Evolutionary conservation across 37 sponge, comb jelly and placozoan genomes (phyloP).

Genomic region (Mnemiopsis leidyi): DNA sequence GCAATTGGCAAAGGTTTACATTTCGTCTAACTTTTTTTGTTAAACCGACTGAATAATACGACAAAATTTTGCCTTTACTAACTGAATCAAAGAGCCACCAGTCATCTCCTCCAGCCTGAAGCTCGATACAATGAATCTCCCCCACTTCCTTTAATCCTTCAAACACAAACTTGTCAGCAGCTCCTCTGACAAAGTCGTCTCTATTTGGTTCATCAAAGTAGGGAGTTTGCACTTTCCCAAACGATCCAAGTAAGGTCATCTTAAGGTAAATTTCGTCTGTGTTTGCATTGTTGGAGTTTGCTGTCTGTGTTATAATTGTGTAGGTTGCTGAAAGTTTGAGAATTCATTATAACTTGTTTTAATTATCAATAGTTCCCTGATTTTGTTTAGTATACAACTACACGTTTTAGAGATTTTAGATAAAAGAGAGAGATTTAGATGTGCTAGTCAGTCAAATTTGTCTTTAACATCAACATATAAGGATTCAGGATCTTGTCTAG

Average conservation of each 20-base stretch:
- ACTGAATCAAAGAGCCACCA: not conserved
- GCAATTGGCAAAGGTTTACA: too few species aligned
- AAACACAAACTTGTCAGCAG: not conserved
- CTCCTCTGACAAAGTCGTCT: conserved; percentile 13
- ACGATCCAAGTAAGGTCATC: not conserved
- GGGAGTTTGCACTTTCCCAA: not conserved
- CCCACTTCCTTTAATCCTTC: not conserved
- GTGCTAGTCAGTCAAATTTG: too few species aligned
- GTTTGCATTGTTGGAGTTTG: not conserved
- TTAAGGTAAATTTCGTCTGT: not conserved
- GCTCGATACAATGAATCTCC: not conserved
- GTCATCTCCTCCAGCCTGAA: not conserved
- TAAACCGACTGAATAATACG: too few species aligned
- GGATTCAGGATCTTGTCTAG: too few species aligned
- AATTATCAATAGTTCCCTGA: too few species aligned
- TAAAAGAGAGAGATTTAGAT: too few species aligned
- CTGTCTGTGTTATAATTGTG: not conserved
- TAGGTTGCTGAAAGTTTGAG: not conserved
- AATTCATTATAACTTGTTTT: too few species aligned
- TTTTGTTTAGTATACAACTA: too few species aligned
- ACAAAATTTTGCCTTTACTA: too few species aligned
- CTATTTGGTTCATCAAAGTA: not conserved
- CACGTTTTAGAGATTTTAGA: too few species aligned
- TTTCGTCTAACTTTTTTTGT: too few species aligned
- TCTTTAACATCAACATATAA: too few species aligned